Conservation (phyloP, 1,140 invertebrate genomes). For the Phenacoccus solenopsis region DNA sequence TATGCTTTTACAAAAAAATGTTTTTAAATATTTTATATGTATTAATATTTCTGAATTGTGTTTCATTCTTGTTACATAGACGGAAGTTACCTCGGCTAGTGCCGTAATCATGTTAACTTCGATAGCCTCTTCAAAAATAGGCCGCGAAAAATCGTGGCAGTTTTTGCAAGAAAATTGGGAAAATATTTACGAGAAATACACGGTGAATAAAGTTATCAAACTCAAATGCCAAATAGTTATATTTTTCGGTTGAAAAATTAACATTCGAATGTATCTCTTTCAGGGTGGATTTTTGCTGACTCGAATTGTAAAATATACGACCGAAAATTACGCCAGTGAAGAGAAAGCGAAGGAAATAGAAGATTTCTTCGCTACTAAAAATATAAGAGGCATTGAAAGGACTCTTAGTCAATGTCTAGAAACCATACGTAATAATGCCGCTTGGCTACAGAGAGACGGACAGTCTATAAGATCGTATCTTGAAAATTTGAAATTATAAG, state of each 20-base stretch:
- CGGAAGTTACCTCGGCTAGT: slow-evolving; percentile 79
- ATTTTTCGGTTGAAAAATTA: no score
- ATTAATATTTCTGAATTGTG: neutral
- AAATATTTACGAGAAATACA: slow-evolving; percentile 58
- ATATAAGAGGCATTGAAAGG: slow-evolving; percentile 66
- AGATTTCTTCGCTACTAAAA: slow-evolving; percentile 64
- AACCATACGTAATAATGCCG: slow-evolving; percentile 72
- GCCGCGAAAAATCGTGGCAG: slow-evolving; percentile 74
- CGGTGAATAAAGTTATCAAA: slow-evolving; percentile 35
- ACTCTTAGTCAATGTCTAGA: slow-evolving; percentile 80
- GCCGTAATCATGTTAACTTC: slow-evolving; percentile 77
- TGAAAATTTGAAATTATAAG: no score
- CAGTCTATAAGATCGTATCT: slow-evolving; percentile 25
- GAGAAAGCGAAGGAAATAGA: slow-evolving; percentile 67
- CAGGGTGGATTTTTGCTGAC: slow-evolving; percentile 66
- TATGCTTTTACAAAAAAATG: slow-evolving; percentile 28
- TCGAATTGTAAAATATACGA: slow-evolving; percentile 67
- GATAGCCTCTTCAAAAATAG: slow-evolving; percentile 55
- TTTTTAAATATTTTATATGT: neutral
- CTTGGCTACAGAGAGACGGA: slow-evolving; percentile 65
- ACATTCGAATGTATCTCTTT: slow-evolving; percentile 18
- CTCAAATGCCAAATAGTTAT: no score
- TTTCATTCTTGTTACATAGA: neutral
- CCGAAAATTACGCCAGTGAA: slow-evolving; percentile 77
- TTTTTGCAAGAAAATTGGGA: slow-evolving; percentile 81